Percentiles rank a stretch among this genome's conserved stretches.
phyloP scores from a whole-genome alignment of 1,140 invertebrate genomes.

The Holotrichia oblita region DNA sequence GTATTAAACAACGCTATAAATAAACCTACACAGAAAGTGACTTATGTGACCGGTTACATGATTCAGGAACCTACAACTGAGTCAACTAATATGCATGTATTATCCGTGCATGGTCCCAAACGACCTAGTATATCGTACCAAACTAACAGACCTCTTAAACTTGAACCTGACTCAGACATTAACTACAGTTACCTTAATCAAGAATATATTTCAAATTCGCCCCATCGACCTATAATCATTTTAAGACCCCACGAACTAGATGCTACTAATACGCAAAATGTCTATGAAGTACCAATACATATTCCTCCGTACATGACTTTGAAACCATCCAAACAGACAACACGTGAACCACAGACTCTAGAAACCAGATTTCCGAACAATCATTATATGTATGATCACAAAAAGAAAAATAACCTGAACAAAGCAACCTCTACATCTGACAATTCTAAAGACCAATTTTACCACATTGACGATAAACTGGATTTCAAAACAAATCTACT shows the following conservation, averaged over 20 bases:
- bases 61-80: conserved; percentile 4
- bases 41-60: conserved; percentile 22
- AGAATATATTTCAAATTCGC: not conserved
- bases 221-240: not conserved
- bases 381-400: conserved; percentile 43
- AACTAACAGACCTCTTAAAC: not conserved
- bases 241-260: not conserved
- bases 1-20: not conserved
- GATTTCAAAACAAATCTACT: conserved; percentile 62
- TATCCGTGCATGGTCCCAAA: not conserved
- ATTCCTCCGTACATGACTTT: not conserved
- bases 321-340: conserved; percentile 36
- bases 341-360: conserved; percentile 37
- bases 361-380: conserved; percentile 50
- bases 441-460: not conserved
- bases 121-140: not conserved
- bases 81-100: not conserved
- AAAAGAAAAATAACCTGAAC: conserved; percentile 8
- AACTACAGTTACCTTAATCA: not conserved
- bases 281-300: not conserved
- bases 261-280: not conserved
- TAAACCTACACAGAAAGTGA: conserved; percentile 22
- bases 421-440: not conserved
- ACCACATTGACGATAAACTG: conserved; percentile 62
- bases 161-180: not conserved